Percentiles rank a stretch among this genome's conserved stretches.
These are phyloP conservation scores for Micoletzkya japonica DNA, from an alignment of 2,888 invertebrate species.

Conservation along the genomic window DNA sequence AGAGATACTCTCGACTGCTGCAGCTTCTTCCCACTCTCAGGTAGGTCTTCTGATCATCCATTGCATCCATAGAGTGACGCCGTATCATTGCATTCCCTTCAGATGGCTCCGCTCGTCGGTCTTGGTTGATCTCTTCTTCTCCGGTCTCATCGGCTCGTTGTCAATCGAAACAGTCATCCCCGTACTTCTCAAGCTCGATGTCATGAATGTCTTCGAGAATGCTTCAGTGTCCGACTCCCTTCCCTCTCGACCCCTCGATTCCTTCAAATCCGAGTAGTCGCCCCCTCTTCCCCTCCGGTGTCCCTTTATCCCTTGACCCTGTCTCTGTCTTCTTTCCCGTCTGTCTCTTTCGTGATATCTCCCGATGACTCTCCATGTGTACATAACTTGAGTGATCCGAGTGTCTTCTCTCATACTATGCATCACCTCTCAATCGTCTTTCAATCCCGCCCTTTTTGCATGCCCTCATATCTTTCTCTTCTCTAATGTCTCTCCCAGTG, in stretches of 20 bases:
- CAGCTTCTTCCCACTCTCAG: conserved; percentile 71
- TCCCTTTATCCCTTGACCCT: background rate
- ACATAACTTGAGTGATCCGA: too few species aligned
- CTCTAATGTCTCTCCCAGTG: background rate
- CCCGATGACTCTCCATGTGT: background rate
- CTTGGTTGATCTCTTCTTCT: conserved; percentile 88
- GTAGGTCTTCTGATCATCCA: conserved; percentile 41
- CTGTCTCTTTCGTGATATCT: conserved; percentile 1
- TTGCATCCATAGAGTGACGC: background rate
- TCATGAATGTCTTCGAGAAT: conserved; percentile 44
- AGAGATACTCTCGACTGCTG: conserved; percentile 52
- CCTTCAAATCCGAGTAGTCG: background rate
- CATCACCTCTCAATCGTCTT: background rate
- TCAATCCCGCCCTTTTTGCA: background rate
- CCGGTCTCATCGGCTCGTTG: conserved; percentile 85
- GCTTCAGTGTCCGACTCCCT: too few species aligned
- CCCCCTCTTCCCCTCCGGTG: conserved; percentile 5
- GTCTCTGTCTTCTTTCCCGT: background rate
- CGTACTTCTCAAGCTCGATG: conserved; percentile 75
- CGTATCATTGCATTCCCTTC: background rate
- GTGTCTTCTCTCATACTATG: background rate
- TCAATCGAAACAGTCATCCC: conserved; percentile 94
- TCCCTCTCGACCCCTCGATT: background rate
- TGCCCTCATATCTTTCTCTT: background rate
- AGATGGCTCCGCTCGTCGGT: conserved; percentile 71